Evolutionary conservation across 2,113 vertebrate species (phyloP).

Genomic region (mouse (Mus musculus)): DNA sequence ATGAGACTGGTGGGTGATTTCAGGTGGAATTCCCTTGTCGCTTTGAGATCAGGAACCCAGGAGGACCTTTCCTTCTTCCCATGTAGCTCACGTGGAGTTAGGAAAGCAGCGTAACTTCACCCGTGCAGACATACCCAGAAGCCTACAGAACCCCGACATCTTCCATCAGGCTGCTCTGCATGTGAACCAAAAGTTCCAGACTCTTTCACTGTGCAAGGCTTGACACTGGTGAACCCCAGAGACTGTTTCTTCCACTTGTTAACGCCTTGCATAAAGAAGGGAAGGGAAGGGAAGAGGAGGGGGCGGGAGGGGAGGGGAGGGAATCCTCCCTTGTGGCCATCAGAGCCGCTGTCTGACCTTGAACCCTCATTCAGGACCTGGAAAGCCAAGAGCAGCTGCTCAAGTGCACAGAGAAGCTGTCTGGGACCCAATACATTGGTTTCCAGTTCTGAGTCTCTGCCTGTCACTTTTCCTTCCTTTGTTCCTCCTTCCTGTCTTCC

Average conservation of each 20-base stretch:
- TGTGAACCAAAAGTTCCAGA: background rate
- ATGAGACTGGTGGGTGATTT: background rate
- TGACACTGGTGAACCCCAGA: background rate
- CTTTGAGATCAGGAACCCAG: background rate
- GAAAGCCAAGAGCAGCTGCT: background rate
- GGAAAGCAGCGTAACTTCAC: background rate
- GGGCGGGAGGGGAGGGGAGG: background rate
- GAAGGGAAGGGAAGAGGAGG: background rate
- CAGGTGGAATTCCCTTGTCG: background rate
- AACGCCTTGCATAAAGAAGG: background rate
- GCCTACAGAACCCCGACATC: accelerated
- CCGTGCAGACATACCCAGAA: background rate
- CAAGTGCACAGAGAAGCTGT: background rate
- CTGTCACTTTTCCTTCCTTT: too few relatives aligned
- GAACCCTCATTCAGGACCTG: background rate
- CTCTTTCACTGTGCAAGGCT: background rate
- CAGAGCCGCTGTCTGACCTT: background rate
- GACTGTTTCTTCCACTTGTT: slow-evolving; percentile 36
- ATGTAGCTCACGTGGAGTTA: background rate
- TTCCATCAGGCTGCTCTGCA: background rate
- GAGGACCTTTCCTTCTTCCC: background rate
- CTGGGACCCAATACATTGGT: background rate
- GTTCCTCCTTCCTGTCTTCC: background rate
- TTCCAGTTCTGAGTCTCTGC: background rate
- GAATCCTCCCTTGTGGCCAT: background rate